Base-by-base conservation (phyloP, 64 coral and sea anemone genomes). In the Montipora efflorescens region DNA sequence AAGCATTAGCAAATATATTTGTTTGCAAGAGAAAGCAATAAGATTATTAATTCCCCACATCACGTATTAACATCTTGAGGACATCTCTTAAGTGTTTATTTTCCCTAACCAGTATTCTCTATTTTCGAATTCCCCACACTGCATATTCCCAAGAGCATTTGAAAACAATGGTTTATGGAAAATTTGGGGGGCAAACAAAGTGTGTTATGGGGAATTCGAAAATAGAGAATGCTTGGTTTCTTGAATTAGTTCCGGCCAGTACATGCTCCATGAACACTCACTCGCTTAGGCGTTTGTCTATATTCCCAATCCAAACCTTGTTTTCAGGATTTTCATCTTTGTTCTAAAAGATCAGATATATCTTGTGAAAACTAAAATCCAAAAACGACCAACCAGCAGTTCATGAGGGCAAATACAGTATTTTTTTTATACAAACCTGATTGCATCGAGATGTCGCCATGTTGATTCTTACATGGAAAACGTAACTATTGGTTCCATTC, bases 211-310 rank as follows among this genome's bases (percentile, higher is more conserved):
- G 28, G 28, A 28, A 28, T 28, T 28, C 28, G 28, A 28, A 28
- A 28, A 28, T 1, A 28, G 28, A 28, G 28, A 28, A 28, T 36
- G 36, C 2, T 36, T 36, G 36, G 36, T 36, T 36, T 2, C 36
- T 36, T 36, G 36, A 2, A 36, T 36, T 36, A 36, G 36, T 36
- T 36, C 36, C 25, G 25, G 25, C 25, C 53, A 57, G 53, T 57
- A 1, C 6, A 57, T 57, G 6, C 7, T 3, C 11, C 53, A 57
- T 6, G 53, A 6, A 57, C 2, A 84, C 94, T 92, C 80, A 99
- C 97, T 99, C 97, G 75, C 88, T 96, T 13, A 99, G 71, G 48
- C 97, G 81, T 48, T 96, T 99, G 92, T 99, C 97, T 5, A 99
- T 74, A 80, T 99, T 99, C 79, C 97, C 97, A 50, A 99, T 67